phyloP scores from a whole-genome alignment of 2,888 invertebrate genomes.

The Palloptera scutellata region DNA sequence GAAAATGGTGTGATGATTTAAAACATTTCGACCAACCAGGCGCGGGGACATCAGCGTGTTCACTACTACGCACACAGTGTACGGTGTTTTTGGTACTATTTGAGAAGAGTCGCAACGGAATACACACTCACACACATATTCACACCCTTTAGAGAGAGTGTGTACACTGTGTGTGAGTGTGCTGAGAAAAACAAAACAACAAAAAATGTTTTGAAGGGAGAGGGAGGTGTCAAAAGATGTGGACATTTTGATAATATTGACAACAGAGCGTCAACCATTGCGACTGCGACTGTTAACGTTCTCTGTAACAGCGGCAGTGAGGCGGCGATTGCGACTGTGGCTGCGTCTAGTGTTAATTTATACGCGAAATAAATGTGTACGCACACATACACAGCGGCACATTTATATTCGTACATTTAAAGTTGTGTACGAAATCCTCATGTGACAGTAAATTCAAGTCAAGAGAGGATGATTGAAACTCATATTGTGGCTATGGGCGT shows the following conservation, averaged over 20 bases:
- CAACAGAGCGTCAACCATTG: background rate
- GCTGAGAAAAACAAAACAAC: background rate
- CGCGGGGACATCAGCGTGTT: conserved; percentile 35
- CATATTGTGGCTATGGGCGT: no score
- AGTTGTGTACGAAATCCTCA: background rate
- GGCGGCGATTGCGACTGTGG: background rate
- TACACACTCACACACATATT: conserved; percentile 21
- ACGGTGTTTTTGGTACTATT: background rate
- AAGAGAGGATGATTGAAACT: no score
- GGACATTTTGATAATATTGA: background rate
- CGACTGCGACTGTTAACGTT: conserved; percentile 30
- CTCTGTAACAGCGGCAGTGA: conserved; percentile 22
- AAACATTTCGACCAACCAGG: conserved; percentile 43
- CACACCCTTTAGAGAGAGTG: conserved; percentile 8
- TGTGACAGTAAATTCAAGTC: no score
- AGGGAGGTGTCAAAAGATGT: conserved; percentile 16
- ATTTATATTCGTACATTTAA: background rate
- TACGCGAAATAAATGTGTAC: conserved; percentile 32
- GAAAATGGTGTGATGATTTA: conserved; percentile 47
- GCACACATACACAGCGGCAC: background rate
- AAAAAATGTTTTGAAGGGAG: no score
- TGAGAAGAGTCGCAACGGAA: background rate
- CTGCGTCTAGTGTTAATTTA: conserved; percentile 39
- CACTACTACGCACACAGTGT: conserved; percentile 29
- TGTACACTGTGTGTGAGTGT: background rate